A percentile compares a stretch with the other conserved stretches of the same genome.
Conservation (phyloP, 2,113 vertebrate species). For the Heliornis fulica region DNA sequence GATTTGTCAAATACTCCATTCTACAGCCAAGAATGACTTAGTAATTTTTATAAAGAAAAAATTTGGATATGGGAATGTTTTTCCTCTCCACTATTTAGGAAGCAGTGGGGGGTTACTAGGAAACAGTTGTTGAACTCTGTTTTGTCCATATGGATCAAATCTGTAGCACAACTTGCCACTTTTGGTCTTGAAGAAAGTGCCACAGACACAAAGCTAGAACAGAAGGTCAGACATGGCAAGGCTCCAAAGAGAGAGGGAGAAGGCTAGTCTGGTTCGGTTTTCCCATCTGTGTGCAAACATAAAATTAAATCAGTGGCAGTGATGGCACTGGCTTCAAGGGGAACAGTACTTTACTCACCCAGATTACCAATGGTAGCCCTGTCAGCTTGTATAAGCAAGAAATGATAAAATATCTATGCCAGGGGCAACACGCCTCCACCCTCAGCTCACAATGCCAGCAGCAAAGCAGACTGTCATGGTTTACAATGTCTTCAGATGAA, state of each 20-base stretch:
- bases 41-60: not conserved
- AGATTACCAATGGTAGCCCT: not conserved
- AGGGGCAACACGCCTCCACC: not conserved
- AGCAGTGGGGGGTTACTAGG: not conserved
- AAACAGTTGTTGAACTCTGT: not conserved
- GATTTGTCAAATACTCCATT: not conserved
- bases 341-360: not conserved
- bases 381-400: not conserved
- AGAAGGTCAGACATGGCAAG: not conserved
- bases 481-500: not conserved
- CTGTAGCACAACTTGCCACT: not conserved
- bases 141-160: not conserved
- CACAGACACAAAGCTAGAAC: not conserved
- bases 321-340: not conserved
- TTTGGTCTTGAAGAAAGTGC: not conserved
- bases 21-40: not conserved
- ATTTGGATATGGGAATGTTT: not conserved
- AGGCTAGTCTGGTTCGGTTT: not conserved
- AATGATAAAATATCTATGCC: not conserved
- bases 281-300: not conserved
- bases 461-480: not conserved
- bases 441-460: not conserved
- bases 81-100: not conserved
- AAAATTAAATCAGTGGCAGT: not conserved
- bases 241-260: not conserved